These are phyloP conservation scores for Drosophila percnosoma DNA, from an alignment of 2,888 invertebrate genomes.

Conservation along the genomic window DNA sequence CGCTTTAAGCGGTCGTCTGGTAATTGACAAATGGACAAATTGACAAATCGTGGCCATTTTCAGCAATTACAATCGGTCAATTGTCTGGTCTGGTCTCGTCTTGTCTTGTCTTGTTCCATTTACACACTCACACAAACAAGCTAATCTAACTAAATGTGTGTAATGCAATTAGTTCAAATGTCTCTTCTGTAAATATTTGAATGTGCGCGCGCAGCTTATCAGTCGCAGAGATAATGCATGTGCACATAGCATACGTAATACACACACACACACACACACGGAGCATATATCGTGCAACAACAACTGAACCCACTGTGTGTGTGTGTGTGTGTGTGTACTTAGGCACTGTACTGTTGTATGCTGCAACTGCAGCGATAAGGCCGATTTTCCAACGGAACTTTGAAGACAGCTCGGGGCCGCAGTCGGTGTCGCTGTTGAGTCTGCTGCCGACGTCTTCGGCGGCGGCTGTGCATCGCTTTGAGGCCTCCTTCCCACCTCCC, in stretches of 20 bases:
- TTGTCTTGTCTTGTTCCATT: conserved; percentile 41
- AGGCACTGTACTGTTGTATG: conserved; percentile 18
- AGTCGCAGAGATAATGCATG: conserved; percentile 37
- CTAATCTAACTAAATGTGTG: conserved; percentile 58
- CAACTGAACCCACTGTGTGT: not conserved
- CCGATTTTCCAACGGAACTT: conserved; percentile 38
- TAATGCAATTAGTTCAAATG: conserved; percentile 69
- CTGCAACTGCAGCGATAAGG: conserved; percentile 39
- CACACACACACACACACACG: not conserved
- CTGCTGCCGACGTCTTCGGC: not conserved
- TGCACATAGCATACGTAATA: conserved; percentile 4
- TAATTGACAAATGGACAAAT: conserved; percentile 26
- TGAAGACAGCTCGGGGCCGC: conserved; percentile 51
- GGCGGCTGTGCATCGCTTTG: not conserved
- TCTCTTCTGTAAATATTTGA: conserved; percentile 64
- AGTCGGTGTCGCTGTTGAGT: conserved; percentile 4
- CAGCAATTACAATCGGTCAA: conserved; percentile 57
- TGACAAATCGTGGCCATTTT: conserved; percentile 43
- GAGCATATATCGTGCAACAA: conserved; percentile 19
- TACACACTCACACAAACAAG: conserved; percentile 16
- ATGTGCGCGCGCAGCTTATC: conserved; percentile 67
- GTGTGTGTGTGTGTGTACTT: not conserved
- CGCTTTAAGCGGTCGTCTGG: not conserved
- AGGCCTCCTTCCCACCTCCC: not conserved
- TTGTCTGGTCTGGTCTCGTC: conserved; percentile 30